Base-by-base conservation (phyloP, 2,888 invertebrate genomes). In the Athalia circularis region DNA sequence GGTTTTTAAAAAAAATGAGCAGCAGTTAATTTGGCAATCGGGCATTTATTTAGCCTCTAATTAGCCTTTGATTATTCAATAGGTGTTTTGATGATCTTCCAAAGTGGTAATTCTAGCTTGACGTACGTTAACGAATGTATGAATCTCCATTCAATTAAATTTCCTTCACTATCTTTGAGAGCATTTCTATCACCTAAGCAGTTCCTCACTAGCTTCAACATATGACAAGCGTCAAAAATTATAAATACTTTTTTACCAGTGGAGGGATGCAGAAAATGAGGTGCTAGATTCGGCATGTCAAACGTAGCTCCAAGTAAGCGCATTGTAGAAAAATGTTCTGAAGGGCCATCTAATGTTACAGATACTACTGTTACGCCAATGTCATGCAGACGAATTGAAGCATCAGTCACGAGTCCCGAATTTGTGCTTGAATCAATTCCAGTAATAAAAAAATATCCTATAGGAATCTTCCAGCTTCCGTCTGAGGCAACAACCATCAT, bases 401-500 rank as follows among this genome's bases (percentile, higher is more conserved):
- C 54, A 4, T 74, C 62, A n/a, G 48, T 59, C 9, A 81, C 59
- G 7, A 81, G 65, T 48, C 77, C 54, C 8, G 77, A 50, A 61
- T 70, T 79, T 29, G 77, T 70, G 43, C 29, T 45, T 6, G 65
- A 48, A 64, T 67, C 54, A 15, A 81, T 68, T 8, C 81, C 79
- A 48, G 77, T 74, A 11, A 80, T 72, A 45, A 82, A 78, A 59
- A 82, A 82, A 70, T 81, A 81, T 9, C 72, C 80, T 64, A 81
- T 54, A 9, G 81, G 80, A 1, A 82, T 48, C 62, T 80, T 80
- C 81, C 81, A 81, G n/a, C 15, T 48, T 3, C 61, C 70, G 80
- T 82, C 64, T 8, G 81, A 5, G 9, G 65, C 8, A 9, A 79
- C 77, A 15, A 80, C 65, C 61, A 81, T 78, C 5, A 81, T 74